phyloP scores from a whole-genome alignment of 2,113 vertebrate species.

The Psephotus haematonotus region DNA sequence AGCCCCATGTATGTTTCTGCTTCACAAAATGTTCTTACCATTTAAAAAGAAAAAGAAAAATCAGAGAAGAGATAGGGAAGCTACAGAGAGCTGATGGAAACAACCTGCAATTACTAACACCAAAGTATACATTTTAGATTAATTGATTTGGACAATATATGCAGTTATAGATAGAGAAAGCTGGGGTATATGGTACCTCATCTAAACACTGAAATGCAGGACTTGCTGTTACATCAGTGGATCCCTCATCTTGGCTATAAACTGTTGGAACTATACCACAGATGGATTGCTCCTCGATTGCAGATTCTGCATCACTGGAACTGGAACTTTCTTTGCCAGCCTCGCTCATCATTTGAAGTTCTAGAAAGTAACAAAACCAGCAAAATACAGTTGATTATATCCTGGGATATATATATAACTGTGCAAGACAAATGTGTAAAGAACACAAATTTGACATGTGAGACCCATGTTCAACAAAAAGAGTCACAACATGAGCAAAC shows the following conservation, averaged over 20 bases:
- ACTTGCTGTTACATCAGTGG: conserved; percentile 59
- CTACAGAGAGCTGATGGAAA: not conserved
- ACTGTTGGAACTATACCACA: conserved; percentile 65
- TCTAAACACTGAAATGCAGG: conserved; percentile 82
- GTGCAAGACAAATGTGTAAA: not conserved
- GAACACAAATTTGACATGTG: not conserved
- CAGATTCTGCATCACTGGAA: conserved; percentile 50
- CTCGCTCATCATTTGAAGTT: conserved; percentile 73
- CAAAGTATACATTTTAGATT: not conserved
- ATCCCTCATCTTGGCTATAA: conserved; percentile 63
- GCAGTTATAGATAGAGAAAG: not conserved
- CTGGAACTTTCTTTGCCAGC: conserved; percentile 51
- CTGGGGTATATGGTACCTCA: conserved; percentile 75
- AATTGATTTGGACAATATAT: not conserved
- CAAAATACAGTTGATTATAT: not conserved
- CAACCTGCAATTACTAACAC: not conserved
- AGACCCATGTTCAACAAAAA: fast-evolving
- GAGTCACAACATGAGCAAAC: not conserved
- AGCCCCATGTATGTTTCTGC: not conserved
- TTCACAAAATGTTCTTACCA: not conserved
- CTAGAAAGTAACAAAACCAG: conserved; percentile 61
- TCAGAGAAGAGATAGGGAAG: not conserved
- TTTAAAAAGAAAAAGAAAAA: not conserved
- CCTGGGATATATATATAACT: not conserved
- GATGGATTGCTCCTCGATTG: conserved; percentile 47